Percentiles rank a stretch among this genome's conserved stretches.
phyloP scores from a whole-genome alignment of 2,888 invertebrate genomes.

The Sturmia bella region DNA sequence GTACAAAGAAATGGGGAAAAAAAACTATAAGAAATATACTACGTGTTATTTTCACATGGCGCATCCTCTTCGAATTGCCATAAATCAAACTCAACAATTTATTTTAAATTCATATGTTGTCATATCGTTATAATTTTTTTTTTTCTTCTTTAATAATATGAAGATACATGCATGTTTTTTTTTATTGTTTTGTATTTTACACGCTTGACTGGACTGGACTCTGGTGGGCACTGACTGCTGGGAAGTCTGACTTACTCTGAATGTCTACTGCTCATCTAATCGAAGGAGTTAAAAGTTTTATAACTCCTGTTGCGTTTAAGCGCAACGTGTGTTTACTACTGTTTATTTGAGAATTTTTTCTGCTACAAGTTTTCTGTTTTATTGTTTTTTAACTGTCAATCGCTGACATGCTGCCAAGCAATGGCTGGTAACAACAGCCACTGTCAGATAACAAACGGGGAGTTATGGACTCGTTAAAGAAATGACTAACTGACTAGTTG shows the following conservation, averaged over 20 bases:
- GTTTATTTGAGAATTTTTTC: not conserved
- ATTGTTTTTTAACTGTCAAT: constrained; percentile 49
- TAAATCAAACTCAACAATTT: constrained; percentile 76
- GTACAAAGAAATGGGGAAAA: constrained; percentile 16
- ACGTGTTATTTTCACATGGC: constrained; percentile 57
- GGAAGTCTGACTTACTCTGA: not conserved
- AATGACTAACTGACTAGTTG: constrained; percentile 28
- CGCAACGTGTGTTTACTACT: constrained; percentile 48
- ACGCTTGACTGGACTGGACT: constrained; percentile 11
- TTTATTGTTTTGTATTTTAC: not conserved
- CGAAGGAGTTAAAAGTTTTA: constrained; percentile 57
- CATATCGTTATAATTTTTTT: constrained; percentile 74
- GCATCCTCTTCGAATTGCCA: constrained; percentile 70
- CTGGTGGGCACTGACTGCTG: constrained; percentile 5
- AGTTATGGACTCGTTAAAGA: constrained; percentile 27
- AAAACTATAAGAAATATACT: constrained; percentile 35
- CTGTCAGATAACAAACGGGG: constrained; percentile 46
- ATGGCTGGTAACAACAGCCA: constrained; percentile 55
- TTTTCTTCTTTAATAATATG: not conserved
- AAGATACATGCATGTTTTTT: not conserved
- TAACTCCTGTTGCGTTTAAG: constrained; percentile 52
- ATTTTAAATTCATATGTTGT: constrained; percentile 79
- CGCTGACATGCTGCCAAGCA: constrained; percentile 65
- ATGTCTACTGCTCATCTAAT: constrained; percentile 40
- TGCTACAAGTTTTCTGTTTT: not conserved